These are phyloP conservation scores for Monopis laevigella DNA, from an alignment of 2,888 invertebrate species.

Conservation along the genomic window DNA sequence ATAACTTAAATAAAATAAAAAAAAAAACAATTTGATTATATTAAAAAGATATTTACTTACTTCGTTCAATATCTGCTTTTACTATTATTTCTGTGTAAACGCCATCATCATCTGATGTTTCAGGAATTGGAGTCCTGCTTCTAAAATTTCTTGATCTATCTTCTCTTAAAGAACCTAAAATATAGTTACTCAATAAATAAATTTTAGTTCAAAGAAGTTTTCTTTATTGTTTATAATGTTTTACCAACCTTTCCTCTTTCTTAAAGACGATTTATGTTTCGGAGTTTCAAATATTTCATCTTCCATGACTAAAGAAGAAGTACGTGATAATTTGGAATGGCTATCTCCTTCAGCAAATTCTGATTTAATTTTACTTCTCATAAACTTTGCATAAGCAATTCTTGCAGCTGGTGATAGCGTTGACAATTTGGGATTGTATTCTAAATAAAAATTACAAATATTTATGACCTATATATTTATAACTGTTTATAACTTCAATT, in stretches of 20 bases:
- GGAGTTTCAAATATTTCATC: slow-evolving; percentile 21
- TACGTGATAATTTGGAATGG: background rate
- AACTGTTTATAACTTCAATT: background rate
- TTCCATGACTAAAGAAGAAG: slow-evolving; percentile 19
- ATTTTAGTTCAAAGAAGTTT: too few relatives aligned
- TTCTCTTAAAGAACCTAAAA: slow-evolving; percentile 6
- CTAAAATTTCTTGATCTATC: slow-evolving; percentile 37
- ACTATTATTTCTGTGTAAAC: slow-evolving; percentile 46
- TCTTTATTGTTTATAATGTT: background rate
- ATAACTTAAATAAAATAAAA: background rate
- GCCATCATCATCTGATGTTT: slow-evolving; percentile 60
- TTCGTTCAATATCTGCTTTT: slow-evolving; percentile 53
- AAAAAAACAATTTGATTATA: background rate
- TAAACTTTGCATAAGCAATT: slow-evolving; percentile 89
- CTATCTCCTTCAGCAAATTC: slow-evolving; percentile 46
- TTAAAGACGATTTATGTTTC: slow-evolving; percentile 6
- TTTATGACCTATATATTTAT: background rate
- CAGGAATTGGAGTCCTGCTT: slow-evolving; percentile 68
- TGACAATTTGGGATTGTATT: slow-evolving; percentile 83
- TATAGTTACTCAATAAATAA: too few relatives aligned
- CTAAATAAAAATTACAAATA: slow-evolving; percentile 37
- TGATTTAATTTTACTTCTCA: slow-evolving; percentile 75
- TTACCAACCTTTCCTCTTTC: slow-evolving; percentile 10
- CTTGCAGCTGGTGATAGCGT: slow-evolving; percentile 80
- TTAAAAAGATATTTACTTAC: slow-evolving; percentile 25